Base-by-base conservation (phyloP, 2,888 invertebrate genomes). In the Scaptomyza reducta region DNA sequence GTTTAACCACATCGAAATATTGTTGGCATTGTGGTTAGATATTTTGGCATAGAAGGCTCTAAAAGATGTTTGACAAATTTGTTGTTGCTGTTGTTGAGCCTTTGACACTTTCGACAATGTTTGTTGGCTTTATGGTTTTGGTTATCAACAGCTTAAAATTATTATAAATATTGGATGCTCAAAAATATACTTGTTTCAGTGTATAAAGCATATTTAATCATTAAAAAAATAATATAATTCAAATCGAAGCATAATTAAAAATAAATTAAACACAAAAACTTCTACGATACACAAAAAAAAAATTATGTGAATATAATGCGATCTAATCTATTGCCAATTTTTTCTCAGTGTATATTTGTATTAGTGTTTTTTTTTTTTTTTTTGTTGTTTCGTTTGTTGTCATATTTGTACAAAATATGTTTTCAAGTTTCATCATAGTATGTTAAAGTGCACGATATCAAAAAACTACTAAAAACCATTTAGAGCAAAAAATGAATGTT, bases 261-360 rank as follows among this genome's bases (percentile, higher is more conserved):
- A 54, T 22, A 67, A 42, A 62, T 49, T 65, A 64, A 64, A 57
- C 46, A 22, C n/a, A 29, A 38, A 45, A 50, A 46, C 6, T 31
- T 22, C 33, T 49, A 22, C n/a, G n/a, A 14, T 50, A 61, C 16
- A 14, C 35, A 49, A 41, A 13, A 27, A 47, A 33, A 13, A n/a
- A 18, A 65, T 55, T 50, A 51, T 65, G 61, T 69, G 63, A 77
- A 45, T 74, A 40, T 41, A 67, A 79, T 87, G 83, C 79, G 84
- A 87, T 38, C 85, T 82, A 89, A 71, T 89, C 89, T 90, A 89
- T 89, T 89, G 89, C 89, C 89, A 89, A 90, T 89, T 89, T 89
- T 89, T 89, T 89, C 89, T 89, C 89, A 87, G 83, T 87, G 84
- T 87, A 77, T 82, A 71, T 70, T 84, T 87, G 87, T 79, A 84